Percentiles rank a stretch among this genome's conserved stretches.
These are phyloP conservation scores for Protobothrops flavoviridis DNA, from an alignment of 2,113 vertebrate genomes.

Conservation along the genomic window DNA sequence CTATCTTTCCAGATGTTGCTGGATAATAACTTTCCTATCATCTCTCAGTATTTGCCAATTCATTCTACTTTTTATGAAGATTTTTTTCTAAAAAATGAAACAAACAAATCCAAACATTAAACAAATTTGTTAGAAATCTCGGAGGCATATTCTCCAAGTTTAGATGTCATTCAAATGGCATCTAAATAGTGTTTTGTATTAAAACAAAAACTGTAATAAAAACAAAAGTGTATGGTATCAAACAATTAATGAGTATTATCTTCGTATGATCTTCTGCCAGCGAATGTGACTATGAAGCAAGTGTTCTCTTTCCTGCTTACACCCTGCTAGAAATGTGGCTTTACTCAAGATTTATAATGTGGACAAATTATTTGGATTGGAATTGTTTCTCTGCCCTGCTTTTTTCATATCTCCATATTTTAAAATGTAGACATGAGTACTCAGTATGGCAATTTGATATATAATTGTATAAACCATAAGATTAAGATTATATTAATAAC, in stretches of 20 bases:
- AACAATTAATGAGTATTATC: not conserved
- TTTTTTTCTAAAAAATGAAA: not conserved
- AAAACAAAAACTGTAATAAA: not conserved
- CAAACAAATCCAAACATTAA: not conserved
- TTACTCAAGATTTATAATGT: not conserved
- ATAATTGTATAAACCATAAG: not conserved
- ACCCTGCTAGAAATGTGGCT: not conserved
- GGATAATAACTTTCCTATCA: no score
- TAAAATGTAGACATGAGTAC: not conserved
- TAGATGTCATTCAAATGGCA: not conserved
- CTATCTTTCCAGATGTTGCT: not conserved
- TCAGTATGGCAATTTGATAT: not conserved
- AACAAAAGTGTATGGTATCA: not conserved
- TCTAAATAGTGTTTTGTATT: not conserved
- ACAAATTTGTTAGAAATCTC: not conserved
- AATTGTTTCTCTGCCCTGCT: not conserved
- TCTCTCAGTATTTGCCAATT: not conserved
- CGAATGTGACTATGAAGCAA: not conserved
- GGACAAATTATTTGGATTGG: not conserved
- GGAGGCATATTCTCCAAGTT: not conserved
- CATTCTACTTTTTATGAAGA: not conserved
- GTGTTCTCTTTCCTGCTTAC: not conserved
- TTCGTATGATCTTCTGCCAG: not conserved
- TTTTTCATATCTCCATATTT: not conserved
- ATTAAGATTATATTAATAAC: not conserved